Evolutionary conservation across 1,140 invertebrate species (phyloP).

Genomic region (Hyphantria cunea): DNA sequence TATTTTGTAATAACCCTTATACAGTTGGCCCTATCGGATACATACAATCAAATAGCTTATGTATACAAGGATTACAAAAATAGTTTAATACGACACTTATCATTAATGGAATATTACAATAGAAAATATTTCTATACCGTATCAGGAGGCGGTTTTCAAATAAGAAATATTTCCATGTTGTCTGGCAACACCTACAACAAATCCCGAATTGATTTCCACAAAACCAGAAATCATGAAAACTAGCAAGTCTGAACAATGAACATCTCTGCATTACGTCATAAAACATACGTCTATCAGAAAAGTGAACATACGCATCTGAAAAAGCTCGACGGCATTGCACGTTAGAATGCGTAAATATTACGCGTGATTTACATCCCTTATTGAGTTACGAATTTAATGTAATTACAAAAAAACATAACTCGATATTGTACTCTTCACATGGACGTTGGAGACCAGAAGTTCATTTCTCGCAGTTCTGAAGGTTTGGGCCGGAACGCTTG

Average conservation of each 20-base stretch:
- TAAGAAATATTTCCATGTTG: background rate
- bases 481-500: conserved; percentile 83
- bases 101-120: conserved; percentile 20
- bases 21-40: too few species aligned
- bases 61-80: too few species aligned
- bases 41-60: too few species aligned
- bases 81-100: conserved; percentile 2
- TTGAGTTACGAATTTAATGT: conserved; percentile 25
- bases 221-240: background rate
- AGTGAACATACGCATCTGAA: background rate
- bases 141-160: background rate
- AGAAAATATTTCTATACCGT: conserved; percentile 4
- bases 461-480: conserved; percentile 90
- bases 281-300: conserved; percentile 24
- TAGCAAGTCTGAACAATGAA: conserved; percentile 1
- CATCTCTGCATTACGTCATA: conserved; percentile 16
- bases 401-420: conserved; percentile 11
- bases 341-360: conserved; percentile 3
- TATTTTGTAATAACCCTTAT: too few species aligned
- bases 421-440: conserved; percentile 82
- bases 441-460: conserved; percentile 91
- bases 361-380: conserved; percentile 18
- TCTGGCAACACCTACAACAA: background rate
- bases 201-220: background rate
- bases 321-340: conserved; percentile 11